These are phyloP conservation scores for Eclectus roratus DNA, from an alignment of 2,113 vertebrate genomes.

Conservation along the genomic window DNA sequence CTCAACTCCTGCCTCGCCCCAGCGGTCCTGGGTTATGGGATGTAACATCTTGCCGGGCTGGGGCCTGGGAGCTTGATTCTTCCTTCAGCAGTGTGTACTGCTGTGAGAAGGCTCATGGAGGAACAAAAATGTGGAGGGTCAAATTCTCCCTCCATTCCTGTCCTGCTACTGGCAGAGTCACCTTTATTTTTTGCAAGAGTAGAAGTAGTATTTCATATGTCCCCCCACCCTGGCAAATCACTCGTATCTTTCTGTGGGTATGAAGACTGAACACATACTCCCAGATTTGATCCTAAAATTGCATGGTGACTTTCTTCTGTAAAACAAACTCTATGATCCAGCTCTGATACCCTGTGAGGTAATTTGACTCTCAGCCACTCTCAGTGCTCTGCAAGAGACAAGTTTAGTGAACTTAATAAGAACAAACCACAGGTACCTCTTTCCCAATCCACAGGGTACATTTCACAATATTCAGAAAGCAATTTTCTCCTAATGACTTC, in stretches of 20 bases:
- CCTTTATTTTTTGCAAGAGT: neutral
- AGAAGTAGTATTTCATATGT: neutral
- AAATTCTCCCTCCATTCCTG: neutral
- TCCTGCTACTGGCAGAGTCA: neutral
- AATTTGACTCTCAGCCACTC: neutral
- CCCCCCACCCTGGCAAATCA: fast-evolving
- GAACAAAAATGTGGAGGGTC: neutral
- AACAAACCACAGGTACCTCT: neutral
- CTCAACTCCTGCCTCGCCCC: neutral
- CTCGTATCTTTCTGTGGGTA: neutral
- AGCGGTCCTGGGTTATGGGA: neutral
- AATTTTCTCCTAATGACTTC: neutral
- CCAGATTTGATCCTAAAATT: neutral
- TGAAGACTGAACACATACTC: neutral
- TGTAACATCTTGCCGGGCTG: fast-evolving
- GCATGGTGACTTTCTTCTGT: neutral
- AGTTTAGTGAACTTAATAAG: neutral
- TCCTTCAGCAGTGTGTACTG: fast-evolving
- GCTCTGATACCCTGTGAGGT: neutral
- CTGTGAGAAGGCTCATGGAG: neutral
- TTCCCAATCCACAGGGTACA: neutral
- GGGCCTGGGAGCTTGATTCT: neutral
- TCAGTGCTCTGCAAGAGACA: neutral
- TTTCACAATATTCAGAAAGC: neutral
- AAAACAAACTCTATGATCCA: neutral